Percentiles rank a stretch among this genome's conserved stretches.
Conservation (phyloP, 2,888 invertebrate species). For the Torymus tubicola region DNA sequence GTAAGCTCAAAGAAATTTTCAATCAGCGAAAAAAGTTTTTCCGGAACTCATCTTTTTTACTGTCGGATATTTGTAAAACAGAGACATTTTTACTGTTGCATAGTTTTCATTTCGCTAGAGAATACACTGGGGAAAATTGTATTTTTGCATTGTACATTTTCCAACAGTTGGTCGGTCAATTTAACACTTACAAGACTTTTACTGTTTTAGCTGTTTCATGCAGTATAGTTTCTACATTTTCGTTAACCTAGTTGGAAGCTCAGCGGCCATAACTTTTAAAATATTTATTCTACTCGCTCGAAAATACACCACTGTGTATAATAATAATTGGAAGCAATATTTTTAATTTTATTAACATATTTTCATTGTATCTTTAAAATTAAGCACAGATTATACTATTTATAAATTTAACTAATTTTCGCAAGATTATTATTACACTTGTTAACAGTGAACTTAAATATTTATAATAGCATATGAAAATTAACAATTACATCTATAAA, state of each 20-base stretch:
- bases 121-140: conserved; percentile 3
- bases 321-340: too few species aligned
- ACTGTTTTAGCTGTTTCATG: conserved; percentile 1
- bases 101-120: background rate
- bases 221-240: conserved; percentile 24
- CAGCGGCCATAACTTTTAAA: conserved; percentile 1
- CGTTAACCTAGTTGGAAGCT: conserved; percentile 21
- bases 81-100: background rate
- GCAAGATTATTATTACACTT: too few species aligned
- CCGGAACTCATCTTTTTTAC: too few species aligned
- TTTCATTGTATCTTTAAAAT: too few species aligned
- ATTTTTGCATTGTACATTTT: conserved; percentile 17
- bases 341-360: too few species aligned
- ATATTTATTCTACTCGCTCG: conserved; percentile 5
- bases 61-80: background rate
- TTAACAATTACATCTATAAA: too few species aligned
- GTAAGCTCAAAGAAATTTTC: too few species aligned
- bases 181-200: conserved; percentile 24
- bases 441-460: too few species aligned
- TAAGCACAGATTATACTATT: too few species aligned
- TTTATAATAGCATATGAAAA: too few species aligned
- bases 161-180: conserved; percentile 19
- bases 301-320: background rate
- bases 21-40: too few species aligned
- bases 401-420: too few species aligned